Percentiles rank a stretch among this genome's conserved stretches.
These are phyloP conservation scores for Acleris laterana DNA, from an alignment of 2,888 invertebrate genomes.

Conservation along the genomic window DNA sequence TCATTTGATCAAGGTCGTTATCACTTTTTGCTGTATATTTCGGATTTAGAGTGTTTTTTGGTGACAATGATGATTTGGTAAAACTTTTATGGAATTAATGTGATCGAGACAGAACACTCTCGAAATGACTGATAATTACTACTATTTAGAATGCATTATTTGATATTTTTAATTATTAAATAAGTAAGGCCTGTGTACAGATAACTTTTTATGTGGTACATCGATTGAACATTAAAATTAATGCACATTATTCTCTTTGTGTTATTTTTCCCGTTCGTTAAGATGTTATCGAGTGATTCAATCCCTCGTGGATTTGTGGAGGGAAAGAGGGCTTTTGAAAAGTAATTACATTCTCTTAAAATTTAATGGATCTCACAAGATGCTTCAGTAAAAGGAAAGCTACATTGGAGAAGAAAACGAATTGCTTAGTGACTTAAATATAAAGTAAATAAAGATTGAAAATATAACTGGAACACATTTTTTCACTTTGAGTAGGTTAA, in stretches of 20 bases:
- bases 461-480: too few relatives aligned
- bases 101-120: conserved; percentile 37
- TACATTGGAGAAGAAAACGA: not conserved
- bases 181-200: conserved; percentile 59
- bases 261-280: not conserved
- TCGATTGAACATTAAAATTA: conserved; percentile 72
- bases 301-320: not conserved
- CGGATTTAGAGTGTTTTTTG: too few relatives aligned
- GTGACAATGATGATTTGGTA: not conserved
- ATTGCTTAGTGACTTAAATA: too few relatives aligned
- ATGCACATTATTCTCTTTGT: conserved; percentile 22
- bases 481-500: too few relatives aligned
- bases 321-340: conserved; percentile 5
- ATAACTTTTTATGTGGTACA: conserved; percentile 74
- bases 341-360: conserved; percentile 21
- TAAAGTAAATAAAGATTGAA: too few relatives aligned
- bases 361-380: conserved; percentile 7
- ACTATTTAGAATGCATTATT: conserved; percentile 52
- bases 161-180: conserved; percentile 25
- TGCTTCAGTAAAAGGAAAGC: not conserved
- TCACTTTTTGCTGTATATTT: too few relatives aligned
- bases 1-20: too few relatives aligned
- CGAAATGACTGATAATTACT: conserved; percentile 59
- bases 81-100: conserved; percentile 1
- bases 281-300: conserved; percentile 6